These are phyloP conservation scores for Syndactyla subalaris DNA, from an alignment of 2,797 vertebrate genomes.

Conservation along the genomic window DNA sequence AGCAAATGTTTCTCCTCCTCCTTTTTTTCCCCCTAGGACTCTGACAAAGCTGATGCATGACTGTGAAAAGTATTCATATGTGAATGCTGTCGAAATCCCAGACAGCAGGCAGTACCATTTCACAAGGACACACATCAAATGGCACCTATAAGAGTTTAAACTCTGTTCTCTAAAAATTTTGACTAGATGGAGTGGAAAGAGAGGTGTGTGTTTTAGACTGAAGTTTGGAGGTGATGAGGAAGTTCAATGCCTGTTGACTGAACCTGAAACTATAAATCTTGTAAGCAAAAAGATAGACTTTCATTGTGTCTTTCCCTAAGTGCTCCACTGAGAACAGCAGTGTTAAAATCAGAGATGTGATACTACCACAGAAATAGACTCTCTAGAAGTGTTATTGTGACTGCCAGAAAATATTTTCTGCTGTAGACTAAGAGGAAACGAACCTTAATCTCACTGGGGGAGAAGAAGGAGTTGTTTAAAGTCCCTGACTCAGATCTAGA, in stretches of 20 bases:
- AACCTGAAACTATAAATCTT: not conserved
- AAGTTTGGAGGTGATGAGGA: not conserved
- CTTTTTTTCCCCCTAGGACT: not conserved
- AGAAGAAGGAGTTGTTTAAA: not conserved
- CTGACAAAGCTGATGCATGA: not conserved
- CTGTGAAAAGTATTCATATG: not conserved
- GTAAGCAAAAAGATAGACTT: not conserved
- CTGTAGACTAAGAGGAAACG: not conserved
- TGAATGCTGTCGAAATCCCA: not conserved
- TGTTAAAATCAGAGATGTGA: not conserved
- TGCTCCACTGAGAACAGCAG: not conserved
- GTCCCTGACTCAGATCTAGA: not conserved
- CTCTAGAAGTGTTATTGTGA: not conserved
- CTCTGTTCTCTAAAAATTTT: not conserved
- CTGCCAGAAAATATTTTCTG: not conserved
- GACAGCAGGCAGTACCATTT: not conserved
- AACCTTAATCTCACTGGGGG: not conserved
- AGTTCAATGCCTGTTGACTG: not conserved
- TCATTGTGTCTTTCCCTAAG: not conserved
- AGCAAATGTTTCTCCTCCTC: constrained; percentile 26
- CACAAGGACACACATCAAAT: not conserved
- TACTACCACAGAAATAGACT: not conserved
- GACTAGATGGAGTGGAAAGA: not conserved
- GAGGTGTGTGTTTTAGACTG: not conserved
- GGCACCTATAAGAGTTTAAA: not conserved